Conservation (phyloP, 2,888 invertebrate species). For the Drosophila fungiperda region DNA sequence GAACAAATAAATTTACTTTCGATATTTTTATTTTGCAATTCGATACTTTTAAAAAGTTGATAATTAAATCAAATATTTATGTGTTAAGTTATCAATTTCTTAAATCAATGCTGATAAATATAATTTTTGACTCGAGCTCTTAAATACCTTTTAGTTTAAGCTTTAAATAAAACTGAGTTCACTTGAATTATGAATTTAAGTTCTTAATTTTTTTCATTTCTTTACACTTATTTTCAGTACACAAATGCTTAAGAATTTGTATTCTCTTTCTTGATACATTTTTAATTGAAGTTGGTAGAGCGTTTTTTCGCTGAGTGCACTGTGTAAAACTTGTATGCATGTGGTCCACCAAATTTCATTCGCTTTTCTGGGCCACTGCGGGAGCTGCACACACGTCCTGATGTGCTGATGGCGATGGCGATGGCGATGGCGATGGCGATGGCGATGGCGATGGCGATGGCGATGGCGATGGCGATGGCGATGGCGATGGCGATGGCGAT, state of each 20-base stretch:
- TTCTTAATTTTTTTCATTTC: neutral
- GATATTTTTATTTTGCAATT: neutral
- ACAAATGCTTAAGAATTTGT: neutral
- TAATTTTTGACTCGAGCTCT: neutral
- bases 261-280: neutral
- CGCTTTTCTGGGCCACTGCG: constrained; percentile 9
- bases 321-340: constrained; percentile 4
- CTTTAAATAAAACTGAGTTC: neutral
- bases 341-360: constrained; percentile 63
- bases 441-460: constrained; percentile 4
- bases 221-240: neutral
- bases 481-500: neutral
- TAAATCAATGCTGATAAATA: neutral
- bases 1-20: neutral
- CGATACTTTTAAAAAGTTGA: neutral
- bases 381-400: neutral
- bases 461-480: neutral
- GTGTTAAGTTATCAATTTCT: neutral
- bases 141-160: neutral
- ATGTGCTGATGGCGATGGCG: constrained; percentile 1
- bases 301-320: constrained; percentile 1
- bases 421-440: neutral
- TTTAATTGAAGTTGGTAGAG: neutral
- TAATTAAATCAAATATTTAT: neutral
- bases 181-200: neutral